Conservation (phyloP, 2,113 vertebrate species). For the Anseranas semipalmata region DNA sequence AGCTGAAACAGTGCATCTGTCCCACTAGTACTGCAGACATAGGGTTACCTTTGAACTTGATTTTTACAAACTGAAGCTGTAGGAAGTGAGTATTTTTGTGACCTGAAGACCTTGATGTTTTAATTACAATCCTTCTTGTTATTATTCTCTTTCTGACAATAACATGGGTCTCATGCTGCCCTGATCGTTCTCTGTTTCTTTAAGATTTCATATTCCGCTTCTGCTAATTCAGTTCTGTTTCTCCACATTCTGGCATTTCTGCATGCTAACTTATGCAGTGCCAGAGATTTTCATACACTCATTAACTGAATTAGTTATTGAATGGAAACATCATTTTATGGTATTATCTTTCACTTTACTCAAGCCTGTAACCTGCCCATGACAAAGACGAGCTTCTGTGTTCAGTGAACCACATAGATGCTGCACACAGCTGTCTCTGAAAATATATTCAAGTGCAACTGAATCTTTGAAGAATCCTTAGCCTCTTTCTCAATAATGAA, state of each 20-base stretch:
- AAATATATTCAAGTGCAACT: background rate
- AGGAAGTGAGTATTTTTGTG: background rate
- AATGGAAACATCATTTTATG: background rate
- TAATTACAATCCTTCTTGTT: background rate
- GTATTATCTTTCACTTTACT: background rate
- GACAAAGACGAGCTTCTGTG: background rate
- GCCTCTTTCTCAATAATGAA: background rate
- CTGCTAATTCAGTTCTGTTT: background rate
- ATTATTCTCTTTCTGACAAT: background rate
- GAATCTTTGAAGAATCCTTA: background rate
- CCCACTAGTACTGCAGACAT: background rate
- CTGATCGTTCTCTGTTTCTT: background rate
- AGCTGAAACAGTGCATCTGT: background rate
- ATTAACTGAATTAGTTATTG: background rate
- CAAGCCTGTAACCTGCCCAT: background rate
- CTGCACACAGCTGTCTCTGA: background rate
- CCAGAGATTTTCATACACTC: background rate
- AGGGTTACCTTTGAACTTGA: background rate
- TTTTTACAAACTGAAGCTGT: background rate
- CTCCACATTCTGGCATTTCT: background rate
- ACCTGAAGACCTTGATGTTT: background rate
- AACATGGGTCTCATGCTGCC: background rate
- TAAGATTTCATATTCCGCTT: background rate
- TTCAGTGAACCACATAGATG: background rate
- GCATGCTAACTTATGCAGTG: background rate